Percentiles rank a stretch among this genome's conserved stretches.
Conservation (phyloP, 2,888 invertebrate genomes). For the Drosophila prostipennis region DNA sequence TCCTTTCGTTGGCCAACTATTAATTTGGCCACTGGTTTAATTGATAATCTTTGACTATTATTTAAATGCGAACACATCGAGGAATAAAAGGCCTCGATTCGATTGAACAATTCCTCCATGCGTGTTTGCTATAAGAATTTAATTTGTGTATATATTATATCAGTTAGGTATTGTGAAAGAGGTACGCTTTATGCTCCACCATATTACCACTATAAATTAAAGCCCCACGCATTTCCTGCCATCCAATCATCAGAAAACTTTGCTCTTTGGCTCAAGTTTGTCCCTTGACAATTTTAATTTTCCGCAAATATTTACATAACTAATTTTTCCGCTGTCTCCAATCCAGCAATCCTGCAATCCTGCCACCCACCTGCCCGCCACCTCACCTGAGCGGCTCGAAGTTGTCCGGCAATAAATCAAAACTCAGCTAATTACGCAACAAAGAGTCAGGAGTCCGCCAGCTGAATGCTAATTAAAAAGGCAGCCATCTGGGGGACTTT, state of each 20-base stretch:
- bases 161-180: background rate
- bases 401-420: conserved; percentile 73
- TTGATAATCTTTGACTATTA: conserved; percentile 79
- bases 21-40: conserved; percentile 76
- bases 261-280: conserved; percentile 46
- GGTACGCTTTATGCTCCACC: conserved; percentile 4
- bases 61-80: conserved; percentile 67
- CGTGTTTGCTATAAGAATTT: conserved; percentile 56
- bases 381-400: conserved; percentile 26
- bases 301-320: conserved; percentile 71
- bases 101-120: background rate
- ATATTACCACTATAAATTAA: conserved; percentile 24
- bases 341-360: background rate
- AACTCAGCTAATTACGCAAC: conserved; percentile 81
- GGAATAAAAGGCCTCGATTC: conserved; percentile 29
- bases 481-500: conserved; percentile 40
- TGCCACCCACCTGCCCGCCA: conserved; percentile 4
- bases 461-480: conserved; percentile 79
- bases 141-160: conserved; percentile 46
- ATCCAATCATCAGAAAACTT: conserved; percentile 34
- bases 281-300: conserved; percentile 68
- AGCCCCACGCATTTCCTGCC: conserved; percentile 25
- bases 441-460: conserved; percentile 70
- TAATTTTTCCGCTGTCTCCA: conserved; percentile 40
- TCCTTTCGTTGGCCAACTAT: conserved; percentile 55